A percentile compares a stretch with the other conserved stretches of the same genome.
phyloP scores from a whole-genome alignment of 2,888 invertebrate genomes.

The Ochropleura plecta region DNA sequence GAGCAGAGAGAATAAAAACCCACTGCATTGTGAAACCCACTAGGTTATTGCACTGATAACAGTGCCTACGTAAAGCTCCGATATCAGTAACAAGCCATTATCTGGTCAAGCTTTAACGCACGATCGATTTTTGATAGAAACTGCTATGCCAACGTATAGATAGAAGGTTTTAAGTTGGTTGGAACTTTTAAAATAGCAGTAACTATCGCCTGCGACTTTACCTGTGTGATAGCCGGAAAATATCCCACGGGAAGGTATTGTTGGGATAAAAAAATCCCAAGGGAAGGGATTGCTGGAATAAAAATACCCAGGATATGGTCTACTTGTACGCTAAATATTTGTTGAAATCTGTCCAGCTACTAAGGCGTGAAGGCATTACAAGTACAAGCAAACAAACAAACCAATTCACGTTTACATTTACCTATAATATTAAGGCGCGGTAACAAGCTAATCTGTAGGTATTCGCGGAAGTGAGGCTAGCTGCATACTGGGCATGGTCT shows the following conservation, averaged over 20 bases:
- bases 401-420: background rate
- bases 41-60: conserved; percentile 38
- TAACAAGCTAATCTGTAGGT: no score
- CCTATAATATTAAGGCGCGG: background rate
- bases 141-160: background rate
- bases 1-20: conserved; percentile 6
- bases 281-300: no score
- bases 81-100: conserved; percentile 42
- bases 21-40: conserved; percentile 12
- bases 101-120: conserved; percentile 27
- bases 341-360: background rate
- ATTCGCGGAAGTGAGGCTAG: no score
- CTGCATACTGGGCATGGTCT: no score
- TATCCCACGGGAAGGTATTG: background rate
- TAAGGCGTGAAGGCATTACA: background rate
- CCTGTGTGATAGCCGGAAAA: background rate
- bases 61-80: conserved; percentile 8
- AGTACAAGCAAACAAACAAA: background rate
- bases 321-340: background rate
- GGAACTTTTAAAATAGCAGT: background rate
- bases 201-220: background rate
- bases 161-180: background rate
- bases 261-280: background rate
- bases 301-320: background rate
- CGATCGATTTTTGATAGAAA: conserved; percentile 47